Evolutionary conservation across 2,113 vertebrate species (phyloP), one percentile per base, ranked within the genome.

Genomic region (Cryptoleucopteryx plumbea): DNA sequence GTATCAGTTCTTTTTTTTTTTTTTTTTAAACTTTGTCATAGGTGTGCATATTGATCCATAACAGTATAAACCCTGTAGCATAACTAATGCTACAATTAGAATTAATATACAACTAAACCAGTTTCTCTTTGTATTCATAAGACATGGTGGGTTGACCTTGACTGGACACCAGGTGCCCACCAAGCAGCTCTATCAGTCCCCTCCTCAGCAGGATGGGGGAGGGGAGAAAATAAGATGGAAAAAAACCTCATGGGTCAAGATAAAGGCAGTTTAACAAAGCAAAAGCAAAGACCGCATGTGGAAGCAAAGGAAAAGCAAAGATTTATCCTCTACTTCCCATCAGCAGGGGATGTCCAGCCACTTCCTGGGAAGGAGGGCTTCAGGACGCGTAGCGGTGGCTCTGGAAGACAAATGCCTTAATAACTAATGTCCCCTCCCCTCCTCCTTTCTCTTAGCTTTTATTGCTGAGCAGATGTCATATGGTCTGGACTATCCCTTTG

Each of bases 231-330:
- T 38, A 67, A 61, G 61, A 38, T 20, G 18, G 27, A 27, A 53
- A 53, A 53, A 29, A 45, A 3, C 2, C 13, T 61, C 2, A 1
- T 17, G 11, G 9, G 17, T 70, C 55, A 52, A 53, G 26, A 36
- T 79, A 53, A 79, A 79, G 27, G 34, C 27, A 45, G 17, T 79
- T 79, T 62, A 38, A 62, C 32, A 62, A 59, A 71, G 36, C 10
- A 36, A 62, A 50, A 71, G 20, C 16, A 38, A 52, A 43, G 32
- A 4, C 13, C 0, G 1, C 5, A 2, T 4, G 7, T 14, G 4
- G 73, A 50, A 77, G 20, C 10, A 50, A 50, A 59, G 31, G 19
- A 42, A 87, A 52, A 43, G 26, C 13, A 23, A 77, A 38, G 26
- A 48, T 62, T 23, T 48, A 23, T 38, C 38, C 53, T 70, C 32